Percentiles rank a stretch among this genome's conserved stretches.
phyloP scores from a whole-genome alignment of 1,140 invertebrate genomes.

The Augochlora pura region DNA sequence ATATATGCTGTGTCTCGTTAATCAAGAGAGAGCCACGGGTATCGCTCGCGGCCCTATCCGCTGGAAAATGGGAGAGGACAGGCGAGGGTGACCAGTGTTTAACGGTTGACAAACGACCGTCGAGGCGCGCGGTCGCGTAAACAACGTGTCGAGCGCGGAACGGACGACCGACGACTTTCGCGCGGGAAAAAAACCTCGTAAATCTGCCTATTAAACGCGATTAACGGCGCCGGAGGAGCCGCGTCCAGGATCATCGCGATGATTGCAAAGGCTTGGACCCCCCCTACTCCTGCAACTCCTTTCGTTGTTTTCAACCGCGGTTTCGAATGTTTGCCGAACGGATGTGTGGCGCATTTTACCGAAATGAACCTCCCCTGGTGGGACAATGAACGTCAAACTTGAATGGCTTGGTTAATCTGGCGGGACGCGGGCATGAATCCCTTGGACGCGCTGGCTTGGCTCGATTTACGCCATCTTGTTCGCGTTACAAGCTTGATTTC shows the following conservation, averaged over 20 bases:
- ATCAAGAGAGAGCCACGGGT: constrained; percentile 70
- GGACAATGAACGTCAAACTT: neutral
- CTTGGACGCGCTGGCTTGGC: neutral
- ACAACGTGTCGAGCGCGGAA: constrained; percentile 62
- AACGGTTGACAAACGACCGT: constrained; percentile 70
- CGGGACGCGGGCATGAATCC: neutral
- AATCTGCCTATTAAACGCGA: constrained; percentile 68
- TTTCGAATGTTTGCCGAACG: constrained; percentile 1
- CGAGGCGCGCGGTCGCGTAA: constrained; percentile 61
- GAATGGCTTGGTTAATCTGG: neutral
- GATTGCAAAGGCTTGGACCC: constrained; percentile 1
- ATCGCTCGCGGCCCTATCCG: constrained; percentile 63
- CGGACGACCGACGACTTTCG: neutral
- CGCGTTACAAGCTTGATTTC: too few species aligned
- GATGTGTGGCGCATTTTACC: neutral
- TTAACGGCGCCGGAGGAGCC: constrained; percentile 39
- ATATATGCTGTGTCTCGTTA: constrained; percentile 72
- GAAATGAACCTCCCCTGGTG: neutral
- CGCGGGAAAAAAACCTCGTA: constrained; percentile 55
- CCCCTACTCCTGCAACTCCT: neutral
- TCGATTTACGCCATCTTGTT: neutral
- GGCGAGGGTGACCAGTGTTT: constrained; percentile 67
- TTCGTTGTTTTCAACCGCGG: neutral
- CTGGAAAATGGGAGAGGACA: constrained; percentile 55
- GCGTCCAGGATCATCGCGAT: constrained; percentile 1